Evolutionary conservation across 2,113 vertebrate genomes (phyloP).

Genomic region (Athene noctua): DNA sequence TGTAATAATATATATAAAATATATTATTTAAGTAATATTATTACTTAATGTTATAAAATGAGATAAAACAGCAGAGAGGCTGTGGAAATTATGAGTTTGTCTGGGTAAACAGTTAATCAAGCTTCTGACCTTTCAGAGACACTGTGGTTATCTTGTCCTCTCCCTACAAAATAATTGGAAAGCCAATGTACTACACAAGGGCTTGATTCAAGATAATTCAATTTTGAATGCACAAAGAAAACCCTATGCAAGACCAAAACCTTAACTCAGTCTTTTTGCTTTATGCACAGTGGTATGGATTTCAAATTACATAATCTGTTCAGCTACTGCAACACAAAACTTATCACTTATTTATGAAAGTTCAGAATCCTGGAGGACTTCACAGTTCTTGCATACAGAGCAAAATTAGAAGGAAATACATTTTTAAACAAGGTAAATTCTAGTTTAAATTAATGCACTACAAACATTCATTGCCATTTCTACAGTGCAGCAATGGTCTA

Average conservation of each 20-base stretch:
- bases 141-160: background rate
- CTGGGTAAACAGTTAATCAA: background rate
- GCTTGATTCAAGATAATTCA: background rate
- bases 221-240: background rate
- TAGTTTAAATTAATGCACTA: background rate
- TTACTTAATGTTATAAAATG: background rate
- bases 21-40: too few species aligned
- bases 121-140: background rate
- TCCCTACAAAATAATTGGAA: background rate
- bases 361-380: background rate
- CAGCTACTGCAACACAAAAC: background rate
- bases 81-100: background rate
- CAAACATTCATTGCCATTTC: background rate
- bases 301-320: background rate
- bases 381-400: background rate
- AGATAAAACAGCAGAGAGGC: background rate
- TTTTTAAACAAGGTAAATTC: background rate
- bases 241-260: background rate
- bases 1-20: too few species aligned
- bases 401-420: background rate
- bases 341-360: background rate
- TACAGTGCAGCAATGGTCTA: background rate
- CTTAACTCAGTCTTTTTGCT: background rate
- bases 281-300: background rate
- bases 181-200: background rate